phyloP scores from a whole-genome alignment of 2,113 vertebrate species.

The Thamnophis sirtalis region DNA sequence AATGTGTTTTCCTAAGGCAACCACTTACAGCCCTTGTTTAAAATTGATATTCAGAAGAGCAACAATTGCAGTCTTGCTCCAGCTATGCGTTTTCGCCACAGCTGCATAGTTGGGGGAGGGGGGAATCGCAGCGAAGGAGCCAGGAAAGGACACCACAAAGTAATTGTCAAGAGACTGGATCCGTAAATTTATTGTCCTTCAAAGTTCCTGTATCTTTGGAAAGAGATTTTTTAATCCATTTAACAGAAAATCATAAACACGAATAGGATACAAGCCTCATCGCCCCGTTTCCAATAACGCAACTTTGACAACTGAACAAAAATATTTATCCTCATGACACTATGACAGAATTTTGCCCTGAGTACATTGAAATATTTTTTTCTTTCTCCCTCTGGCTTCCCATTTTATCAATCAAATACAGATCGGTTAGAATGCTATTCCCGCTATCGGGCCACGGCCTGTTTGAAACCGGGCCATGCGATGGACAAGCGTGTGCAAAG shows the following conservation, averaged over 20 bases:
- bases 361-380: neutral
- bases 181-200: neutral
- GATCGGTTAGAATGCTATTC: neutral
- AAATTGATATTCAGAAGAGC: neutral
- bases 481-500: too few species aligned
- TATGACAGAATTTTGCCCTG: neutral
- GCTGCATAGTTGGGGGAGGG: neutral
- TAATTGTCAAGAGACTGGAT: neutral
- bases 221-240: neutral
- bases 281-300: neutral
- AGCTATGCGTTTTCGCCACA: neutral
- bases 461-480: too few species aligned
- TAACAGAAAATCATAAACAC: neutral
- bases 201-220: neutral
- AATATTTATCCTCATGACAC: neutral
- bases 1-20: neutral
- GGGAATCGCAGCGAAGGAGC: neutral
- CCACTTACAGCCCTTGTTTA: neutral
- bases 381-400: neutral
- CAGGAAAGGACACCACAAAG: neutral
- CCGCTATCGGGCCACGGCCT: too few species aligned
- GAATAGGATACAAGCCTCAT: neutral
- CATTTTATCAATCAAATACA: neutral
- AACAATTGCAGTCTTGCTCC: neutral
- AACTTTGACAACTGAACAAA: neutral